These are phyloP conservation scores for Palythoa heliodiscus DNA, from an alignment of 92 coral and sea anemone genomes.

Conservation along the genomic window DNA sequence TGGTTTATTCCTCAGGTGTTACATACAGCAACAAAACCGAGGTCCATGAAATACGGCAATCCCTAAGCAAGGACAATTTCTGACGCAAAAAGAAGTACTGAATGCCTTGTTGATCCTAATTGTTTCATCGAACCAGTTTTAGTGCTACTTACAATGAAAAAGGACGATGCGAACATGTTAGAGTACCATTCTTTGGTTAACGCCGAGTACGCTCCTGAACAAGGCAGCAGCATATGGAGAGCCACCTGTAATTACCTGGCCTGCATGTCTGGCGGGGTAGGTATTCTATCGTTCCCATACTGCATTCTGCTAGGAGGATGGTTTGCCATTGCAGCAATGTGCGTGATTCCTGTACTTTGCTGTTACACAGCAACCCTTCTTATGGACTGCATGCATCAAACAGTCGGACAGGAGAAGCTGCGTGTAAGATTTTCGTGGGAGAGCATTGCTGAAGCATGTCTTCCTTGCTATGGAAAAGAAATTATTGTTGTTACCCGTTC, in stretches of 20 bases:
- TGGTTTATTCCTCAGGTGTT: too few species aligned
- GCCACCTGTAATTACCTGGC: constrained; percentile 26
- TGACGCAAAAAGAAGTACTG: too few species aligned
- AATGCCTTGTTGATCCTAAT: too few species aligned
- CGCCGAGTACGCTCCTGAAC: not conserved
- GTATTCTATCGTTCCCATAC: constrained; percentile 29
- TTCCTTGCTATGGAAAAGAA: constrained; percentile 20
- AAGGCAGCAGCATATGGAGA: constrained; percentile 22
- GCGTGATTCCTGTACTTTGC: constrained; percentile 24
- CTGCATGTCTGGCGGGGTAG: constrained; percentile 29
- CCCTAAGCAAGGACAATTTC: too few species aligned
- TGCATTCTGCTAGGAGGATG: constrained; percentile 25
- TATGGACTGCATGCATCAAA: constrained; percentile 29
- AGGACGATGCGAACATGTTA: not conserved
- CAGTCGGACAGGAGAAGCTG: not conserved
- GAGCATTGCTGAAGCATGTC: constrained; percentile 27
- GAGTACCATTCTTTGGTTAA: not conserved
- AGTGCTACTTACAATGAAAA: not conserved
- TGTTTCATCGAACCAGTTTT: not conserved
- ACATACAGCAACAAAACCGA: too few species aligned
- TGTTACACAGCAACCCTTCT: constrained; percentile 31
- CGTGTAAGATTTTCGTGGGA: constrained; percentile 28
- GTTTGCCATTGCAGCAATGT: constrained; percentile 26
- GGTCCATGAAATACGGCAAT: too few species aligned
- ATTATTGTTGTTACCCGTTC: constrained; percentile 22